Evolutionary conservation across 2,113 vertebrate species (phyloP), one percentile per base, ranked within the genome.

Genomic region (Columba livia): DNA sequence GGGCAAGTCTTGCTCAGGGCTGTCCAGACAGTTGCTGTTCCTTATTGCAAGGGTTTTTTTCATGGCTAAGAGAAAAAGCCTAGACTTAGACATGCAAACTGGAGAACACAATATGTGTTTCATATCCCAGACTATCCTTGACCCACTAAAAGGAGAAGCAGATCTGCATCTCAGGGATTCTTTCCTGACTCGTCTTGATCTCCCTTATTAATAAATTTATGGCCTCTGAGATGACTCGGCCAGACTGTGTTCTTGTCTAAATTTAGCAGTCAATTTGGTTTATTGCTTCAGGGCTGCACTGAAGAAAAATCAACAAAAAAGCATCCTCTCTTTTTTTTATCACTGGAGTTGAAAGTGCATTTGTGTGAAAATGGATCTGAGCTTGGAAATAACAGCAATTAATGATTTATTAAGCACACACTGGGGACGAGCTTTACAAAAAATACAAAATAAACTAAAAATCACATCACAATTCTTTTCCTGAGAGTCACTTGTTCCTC

Each of bases 261-360:
- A 95, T 92, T 97, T 95, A 97, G 92, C 94, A 97, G 77, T 92
- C 96, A 95, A 90, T 97, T 97, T 94, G 94, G 56, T 83, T 96
- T 92, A 74, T 92, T 77, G 77, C 94, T 94, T 80, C 85, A 87
- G 89, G 85, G 81, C 57, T 90, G 36, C 51, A 38, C 40, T 57
- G 85, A 85, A 60, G 32, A 89, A 82, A 42, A 79, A 73, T n/a
- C 77, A 79, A 72, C 79, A 91, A 67, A 96, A 94, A 94, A 90
- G 12, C 53, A 38, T 56, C 48, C 2, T 10, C 44, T 38, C 11
- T 16, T 38, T 64, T 67, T 93, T 84, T 64, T 20, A 53, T 40
- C 79, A 81, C 70, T 38, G 75, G n/a, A 92, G 57, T 92, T 94
- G 77, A 67, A 93, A 95, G 85, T 80, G 31, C 74, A 75, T 93